phyloP scores from a whole-genome alignment of 2,888 invertebrate genomes.

The Antheraea yamamai region DNA sequence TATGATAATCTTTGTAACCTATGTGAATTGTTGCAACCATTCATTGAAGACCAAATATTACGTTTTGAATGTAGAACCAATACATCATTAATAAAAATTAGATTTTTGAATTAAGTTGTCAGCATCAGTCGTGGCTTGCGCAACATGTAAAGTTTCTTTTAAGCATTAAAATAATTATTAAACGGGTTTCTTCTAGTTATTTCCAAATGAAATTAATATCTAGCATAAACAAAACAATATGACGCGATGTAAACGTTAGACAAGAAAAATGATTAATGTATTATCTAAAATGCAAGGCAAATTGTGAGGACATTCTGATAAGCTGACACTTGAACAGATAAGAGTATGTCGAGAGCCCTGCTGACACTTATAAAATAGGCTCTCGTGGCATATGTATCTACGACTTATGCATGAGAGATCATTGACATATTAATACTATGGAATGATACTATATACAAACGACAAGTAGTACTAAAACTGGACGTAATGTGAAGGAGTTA shows the following conservation, averaged over 20 bases:
- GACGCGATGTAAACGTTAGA: background rate
- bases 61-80: background rate
- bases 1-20: too few relatives aligned
- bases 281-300: constrained; percentile 4
- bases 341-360: constrained; percentile 16
- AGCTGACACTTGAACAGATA: constrained; percentile 17
- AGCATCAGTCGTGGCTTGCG: background rate
- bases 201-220: background rate
- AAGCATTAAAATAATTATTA: background rate
- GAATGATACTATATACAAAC: background rate
- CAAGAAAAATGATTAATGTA: background rate
- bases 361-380: constrained; percentile 21
- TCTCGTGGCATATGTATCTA: constrained; percentile 16
- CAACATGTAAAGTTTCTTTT: background rate
- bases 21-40: too few relatives aligned
- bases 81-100: background rate
- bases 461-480: background rate
- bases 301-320: constrained; percentile 13
- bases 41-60: too few relatives aligned
- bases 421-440: background rate
- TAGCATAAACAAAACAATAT: background rate
- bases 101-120: background rate
- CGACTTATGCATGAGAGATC: constrained; percentile 21
- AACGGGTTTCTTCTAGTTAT: background rate
- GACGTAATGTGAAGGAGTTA: background rate